phyloP scores from a whole-genome alignment of 1,140 invertebrate genomes.

The Fopius arisanus region DNA sequence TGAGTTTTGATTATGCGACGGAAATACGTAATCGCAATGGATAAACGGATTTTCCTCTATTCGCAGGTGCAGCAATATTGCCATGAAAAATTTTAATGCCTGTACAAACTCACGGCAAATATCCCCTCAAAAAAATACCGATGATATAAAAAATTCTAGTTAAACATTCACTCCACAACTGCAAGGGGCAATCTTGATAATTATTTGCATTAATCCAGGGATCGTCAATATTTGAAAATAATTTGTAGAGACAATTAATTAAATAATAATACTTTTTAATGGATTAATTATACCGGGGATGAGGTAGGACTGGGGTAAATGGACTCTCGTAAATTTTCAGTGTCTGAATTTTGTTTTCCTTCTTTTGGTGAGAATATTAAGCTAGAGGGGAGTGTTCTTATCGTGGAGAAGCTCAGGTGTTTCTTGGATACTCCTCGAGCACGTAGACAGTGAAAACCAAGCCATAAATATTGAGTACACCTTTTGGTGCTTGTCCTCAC shows the following conservation, averaged over 20 bases:
- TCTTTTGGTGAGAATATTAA: not conserved
- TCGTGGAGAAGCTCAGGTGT: not conserved
- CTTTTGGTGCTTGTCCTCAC: not conserved
- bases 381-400: not conserved
- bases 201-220: no score
- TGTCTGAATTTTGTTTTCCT: not conserved
- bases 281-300: no score
- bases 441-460: slow-evolving; percentile 11
- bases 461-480: slow-evolving; percentile 14
- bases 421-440: not conserved
- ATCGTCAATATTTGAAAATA: no score
- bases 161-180: no score
- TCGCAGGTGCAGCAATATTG: not conserved
- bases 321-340: not conserved
- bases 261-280: no score
- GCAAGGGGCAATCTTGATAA: no score
- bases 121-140: no score
- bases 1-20: not conserved
- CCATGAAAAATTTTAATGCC: not conserved
- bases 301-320: no score
- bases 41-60: not conserved
- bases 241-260: no score
- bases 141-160: no score
- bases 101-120: slow-evolving; percentile 3
- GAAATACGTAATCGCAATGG: not conserved